A percentile compares a stretch with the other conserved stretches of the same genome.
Conservation (phyloP, 2,888 invertebrate genomes). For the Mongoloraphidia duomilia region DNA sequence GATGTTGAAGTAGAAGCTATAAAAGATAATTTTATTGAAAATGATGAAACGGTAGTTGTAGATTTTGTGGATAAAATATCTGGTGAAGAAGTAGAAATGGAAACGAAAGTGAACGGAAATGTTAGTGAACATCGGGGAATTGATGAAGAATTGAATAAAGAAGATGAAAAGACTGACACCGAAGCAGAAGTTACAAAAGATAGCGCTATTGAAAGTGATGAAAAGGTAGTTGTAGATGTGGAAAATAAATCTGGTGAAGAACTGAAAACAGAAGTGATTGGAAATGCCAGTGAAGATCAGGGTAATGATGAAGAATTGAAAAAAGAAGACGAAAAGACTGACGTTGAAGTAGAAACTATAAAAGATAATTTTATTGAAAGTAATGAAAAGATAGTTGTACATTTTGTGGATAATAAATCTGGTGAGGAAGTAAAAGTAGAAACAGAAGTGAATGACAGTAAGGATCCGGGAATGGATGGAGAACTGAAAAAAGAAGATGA, state of each 20-base stretch:
- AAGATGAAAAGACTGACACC: constrained; percentile 11
- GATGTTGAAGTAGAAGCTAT: constrained; percentile 9
- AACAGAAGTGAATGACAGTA: neutral
- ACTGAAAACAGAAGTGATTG: neutral
- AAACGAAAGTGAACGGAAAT: neutral
- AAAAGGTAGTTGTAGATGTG: neutral
- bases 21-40: neutral
- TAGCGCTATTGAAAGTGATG: neutral
- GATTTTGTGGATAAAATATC: constrained; percentile 1
- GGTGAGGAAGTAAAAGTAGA: constrained; percentile 12
- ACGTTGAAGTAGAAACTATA: neutral
- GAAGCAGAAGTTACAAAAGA: constrained; percentile 6
- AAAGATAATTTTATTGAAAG: neutral
- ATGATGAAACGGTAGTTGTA: neutral
- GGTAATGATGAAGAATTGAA: neutral
- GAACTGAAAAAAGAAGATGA: neutral
- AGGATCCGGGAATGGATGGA: neutral
- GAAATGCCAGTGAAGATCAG: constrained; percentile 5
- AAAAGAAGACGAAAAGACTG: neutral
- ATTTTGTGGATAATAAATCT: neutral
- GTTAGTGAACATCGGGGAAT: neutral
- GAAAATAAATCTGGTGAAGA: neutral
- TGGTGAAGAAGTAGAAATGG: neutral
- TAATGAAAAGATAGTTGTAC: neutral
- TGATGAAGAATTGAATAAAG: constrained; percentile 8